Evolutionary conservation across 2,113 vertebrate species (phyloP).

Genomic region (Macroglossus sobrinus): DNA sequence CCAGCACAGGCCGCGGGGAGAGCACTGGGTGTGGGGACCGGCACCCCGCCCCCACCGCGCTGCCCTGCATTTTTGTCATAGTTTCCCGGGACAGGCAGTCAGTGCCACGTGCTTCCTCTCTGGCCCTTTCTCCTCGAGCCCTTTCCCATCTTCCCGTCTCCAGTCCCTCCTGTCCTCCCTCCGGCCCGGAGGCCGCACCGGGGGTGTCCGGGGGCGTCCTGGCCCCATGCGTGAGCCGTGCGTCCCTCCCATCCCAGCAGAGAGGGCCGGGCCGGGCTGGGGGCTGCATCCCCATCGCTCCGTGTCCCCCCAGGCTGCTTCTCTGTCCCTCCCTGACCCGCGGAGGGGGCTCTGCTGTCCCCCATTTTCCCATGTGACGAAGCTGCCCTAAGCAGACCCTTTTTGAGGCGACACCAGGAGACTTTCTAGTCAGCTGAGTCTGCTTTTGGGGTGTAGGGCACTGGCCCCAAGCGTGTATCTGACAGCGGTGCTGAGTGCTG

Average conservation of each 20-base stretch:
- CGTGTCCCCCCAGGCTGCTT: neutral
- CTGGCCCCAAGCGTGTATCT: too few species aligned
- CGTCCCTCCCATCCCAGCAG: neutral
- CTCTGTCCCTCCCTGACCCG: neutral
- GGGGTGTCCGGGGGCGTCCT: neutral
- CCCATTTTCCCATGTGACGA: too few species aligned
- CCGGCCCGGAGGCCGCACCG: neutral
- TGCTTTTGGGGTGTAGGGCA: neutral
- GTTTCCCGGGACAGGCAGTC: slow-evolving; percentile 15
- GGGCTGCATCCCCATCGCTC: neutral
- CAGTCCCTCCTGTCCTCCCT: neutral
- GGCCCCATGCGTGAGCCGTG: fast-evolving
- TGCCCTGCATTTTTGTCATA: neutral
- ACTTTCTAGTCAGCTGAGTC: neutral
- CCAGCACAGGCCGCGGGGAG: neutral
- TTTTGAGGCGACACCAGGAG: too few species aligned
- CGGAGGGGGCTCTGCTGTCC: neutral
- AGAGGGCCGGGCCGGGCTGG: neutral
- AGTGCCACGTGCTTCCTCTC: neutral
- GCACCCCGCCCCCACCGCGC: neutral
- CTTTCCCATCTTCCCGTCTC: neutral
- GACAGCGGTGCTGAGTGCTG: neutral
- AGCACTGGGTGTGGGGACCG: neutral
- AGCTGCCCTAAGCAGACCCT: neutral
- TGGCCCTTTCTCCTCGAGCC: fast-evolving